Percentiles rank a stretch among this genome's conserved stretches.
phyloP scores from a whole-genome alignment of 2,113 vertebrate species.

The Trematomus loennbergii region DNA sequence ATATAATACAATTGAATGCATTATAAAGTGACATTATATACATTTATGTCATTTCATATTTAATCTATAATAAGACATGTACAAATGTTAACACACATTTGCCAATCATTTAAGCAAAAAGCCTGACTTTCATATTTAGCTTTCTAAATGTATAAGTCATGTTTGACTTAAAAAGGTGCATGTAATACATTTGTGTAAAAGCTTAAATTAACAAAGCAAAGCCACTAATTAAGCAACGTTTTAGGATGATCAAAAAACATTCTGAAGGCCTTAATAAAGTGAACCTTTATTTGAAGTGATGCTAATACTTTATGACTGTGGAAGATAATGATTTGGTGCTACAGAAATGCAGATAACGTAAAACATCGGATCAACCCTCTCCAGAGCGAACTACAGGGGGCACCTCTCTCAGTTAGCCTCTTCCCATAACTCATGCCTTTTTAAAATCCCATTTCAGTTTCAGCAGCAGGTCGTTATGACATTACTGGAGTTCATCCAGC shows the following conservation, averaged over 20 bases:
- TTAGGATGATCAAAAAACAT: neutral
- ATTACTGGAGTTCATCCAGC: constrained; percentile 58
- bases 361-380: constrained; percentile 1
- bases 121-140: neutral
- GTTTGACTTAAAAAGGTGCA: neutral
- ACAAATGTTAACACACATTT: constrained; percentile 4
- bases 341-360: neutral
- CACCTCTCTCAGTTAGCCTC: constrained; percentile 35
- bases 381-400: constrained; percentile 45
- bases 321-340: constrained; percentile 6
- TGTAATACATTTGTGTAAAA: neutral
- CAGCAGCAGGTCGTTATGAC: constrained; percentile 61
- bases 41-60: constrained; percentile 30
- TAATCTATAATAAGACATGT: constrained; percentile 7
- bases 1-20: constrained; percentile 39
- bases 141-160: neutral
- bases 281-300: neutral
- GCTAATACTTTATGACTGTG: neutral
- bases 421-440: constrained; percentile 49
- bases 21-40: constrained; percentile 24
- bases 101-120: constrained; percentile 6
- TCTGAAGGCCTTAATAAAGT: neutral
- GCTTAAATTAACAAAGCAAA: neutral
- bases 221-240: neutral
- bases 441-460: constrained; percentile 53